Evolutionary conservation across 2,113 vertebrate species (phyloP), one percentile per base, ranked within the genome.

Genomic region (Taurulus bubalis): DNA sequence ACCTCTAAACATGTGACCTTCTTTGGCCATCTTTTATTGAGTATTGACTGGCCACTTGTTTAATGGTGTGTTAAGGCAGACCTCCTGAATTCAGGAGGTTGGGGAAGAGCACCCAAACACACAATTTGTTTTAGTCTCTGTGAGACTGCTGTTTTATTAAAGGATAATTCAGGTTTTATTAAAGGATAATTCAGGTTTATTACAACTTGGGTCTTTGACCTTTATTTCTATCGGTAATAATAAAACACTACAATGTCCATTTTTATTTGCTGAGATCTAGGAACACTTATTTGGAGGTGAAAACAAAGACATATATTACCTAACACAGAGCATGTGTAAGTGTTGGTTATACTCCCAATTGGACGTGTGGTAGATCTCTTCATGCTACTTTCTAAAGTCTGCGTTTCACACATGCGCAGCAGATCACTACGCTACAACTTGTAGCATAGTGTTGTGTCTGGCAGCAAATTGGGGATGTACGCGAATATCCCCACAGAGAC

Each of bases 111-210:
- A 42, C 65, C 62, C 11, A 53, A 58, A 65, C 34, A 53, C 55
- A 58, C 47, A 30, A 36, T 69, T 24, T 71, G 11, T 75, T 81
- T 78, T 84, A 81, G 83, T 92, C 89, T 90, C 89, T 85, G 76
- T 88, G 90, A 90, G 89, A 90, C 85, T 82, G 20, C 18, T 72
- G 59, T 83, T 34, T 86, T 86, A 72, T 75, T 75, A 2, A 67
- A 74, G 5, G 32, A 32, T 64, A 4, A 53, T 73, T 71, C 38
- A 7, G 10, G 12, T 71, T 77, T 32, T 86, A 72, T 75, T 75
- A 2, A 67, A 74, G 5, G 32, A 32, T 64, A 4, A 53, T 73
- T 71, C 38, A 7, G 10, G 12, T 71, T 77, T 32, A 32, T 59
- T 53, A 24, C 28, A 63, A 40, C 59, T 16, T 18, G 4, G 26